phyloP scores from a whole-genome alignment of 2,113 vertebrate genomes.

The Actenoides hombroni region DNA sequence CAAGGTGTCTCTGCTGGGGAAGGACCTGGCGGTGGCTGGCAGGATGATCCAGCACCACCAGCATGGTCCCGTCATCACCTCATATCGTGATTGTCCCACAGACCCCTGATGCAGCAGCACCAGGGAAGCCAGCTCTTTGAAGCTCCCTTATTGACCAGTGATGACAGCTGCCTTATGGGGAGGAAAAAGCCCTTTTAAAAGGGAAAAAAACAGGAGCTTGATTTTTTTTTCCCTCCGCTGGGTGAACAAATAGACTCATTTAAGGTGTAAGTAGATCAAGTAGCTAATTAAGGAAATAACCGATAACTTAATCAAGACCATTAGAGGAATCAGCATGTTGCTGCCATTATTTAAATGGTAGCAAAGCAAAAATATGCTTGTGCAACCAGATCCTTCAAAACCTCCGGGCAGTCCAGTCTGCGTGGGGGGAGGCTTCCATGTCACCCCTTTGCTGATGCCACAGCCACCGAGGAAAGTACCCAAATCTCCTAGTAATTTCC shows the following conservation, averaged over 20 bases:
- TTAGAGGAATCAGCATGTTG: conserved; percentile 36
- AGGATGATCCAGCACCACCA: neutral
- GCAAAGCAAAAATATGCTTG: neutral
- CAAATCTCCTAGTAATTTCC: conserved; percentile 70
- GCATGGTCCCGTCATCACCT: neutral
- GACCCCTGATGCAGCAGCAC: neutral
- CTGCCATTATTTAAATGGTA: conserved; percentile 41
- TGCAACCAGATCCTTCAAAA: neutral
- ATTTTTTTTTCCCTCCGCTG: neutral
- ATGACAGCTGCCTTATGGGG: neutral
- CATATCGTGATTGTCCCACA: neutral
- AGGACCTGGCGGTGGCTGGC: neutral
- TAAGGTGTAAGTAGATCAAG: conserved; percentile 45
- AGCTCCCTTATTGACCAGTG: neutral
- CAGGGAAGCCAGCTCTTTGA: neutral
- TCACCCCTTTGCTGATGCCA: neutral
- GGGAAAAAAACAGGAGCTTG: neutral
- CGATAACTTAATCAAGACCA: conserved; percentile 56
- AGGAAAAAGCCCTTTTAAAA: conserved; percentile 11
- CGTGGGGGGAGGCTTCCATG: neutral
- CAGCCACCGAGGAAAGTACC: conserved; percentile 51
- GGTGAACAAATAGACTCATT: neutral
- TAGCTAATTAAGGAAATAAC: conserved; percentile 56
- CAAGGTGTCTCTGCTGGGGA: neutral
- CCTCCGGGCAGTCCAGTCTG: neutral